Base-by-base conservation (phyloP, 2,113 vertebrate genomes). In the Dryoscopus gambensis region DNA sequence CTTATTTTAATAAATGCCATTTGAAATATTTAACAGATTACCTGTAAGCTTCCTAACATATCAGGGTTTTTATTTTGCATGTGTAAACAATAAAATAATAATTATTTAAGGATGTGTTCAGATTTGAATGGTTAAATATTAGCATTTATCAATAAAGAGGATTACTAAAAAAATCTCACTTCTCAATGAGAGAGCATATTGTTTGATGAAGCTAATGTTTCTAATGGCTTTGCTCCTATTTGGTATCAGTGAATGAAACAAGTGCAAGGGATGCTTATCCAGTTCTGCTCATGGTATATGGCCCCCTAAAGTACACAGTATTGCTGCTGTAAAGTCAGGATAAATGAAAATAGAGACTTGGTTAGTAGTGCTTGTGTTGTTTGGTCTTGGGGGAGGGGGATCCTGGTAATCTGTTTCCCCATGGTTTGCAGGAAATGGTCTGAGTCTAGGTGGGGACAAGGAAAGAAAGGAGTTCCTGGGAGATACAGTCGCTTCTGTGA, bases 401-500 rank as follows among this genome's bases (percentile, higher is more conserved):
- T 52, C 2, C 5, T 44, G 57, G 15, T 44, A 35, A 52, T 27
- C 21, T 50, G 9, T 42, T 89, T 84, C 39, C 11, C 12, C 0
- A 0, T 35, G 12, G 20, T 15, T 91, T 62, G 16, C 17, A 27
- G 31, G 10, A 9, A 73, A n/a, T 6, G 3, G 5, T 11, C 25
- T 44, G 13, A 81, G 12, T 37, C 22, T 64, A 40, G 7, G 7
- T 25, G 8, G 5, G 13, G 8, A 22, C 6, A 37, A 56, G 6
- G 37, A 57, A 62, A n/a, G 11, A 57, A 73, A 37, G 11, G 8
- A 9, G 5, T 27, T 85, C 8, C 30, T 88, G 59, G 35, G 33
- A 87, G 12, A 42, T 30, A 21, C 0, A 0, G 18, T 44, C 63
- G 11, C 4, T 35, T 63, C 37, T 56, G 8, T n/a, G 21, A 81